Evolutionary conservation across 2,888 invertebrate genomes (phyloP), one percentile per base, ranked within the genome.

Genomic region (Himalopsyche japonica): DNA sequence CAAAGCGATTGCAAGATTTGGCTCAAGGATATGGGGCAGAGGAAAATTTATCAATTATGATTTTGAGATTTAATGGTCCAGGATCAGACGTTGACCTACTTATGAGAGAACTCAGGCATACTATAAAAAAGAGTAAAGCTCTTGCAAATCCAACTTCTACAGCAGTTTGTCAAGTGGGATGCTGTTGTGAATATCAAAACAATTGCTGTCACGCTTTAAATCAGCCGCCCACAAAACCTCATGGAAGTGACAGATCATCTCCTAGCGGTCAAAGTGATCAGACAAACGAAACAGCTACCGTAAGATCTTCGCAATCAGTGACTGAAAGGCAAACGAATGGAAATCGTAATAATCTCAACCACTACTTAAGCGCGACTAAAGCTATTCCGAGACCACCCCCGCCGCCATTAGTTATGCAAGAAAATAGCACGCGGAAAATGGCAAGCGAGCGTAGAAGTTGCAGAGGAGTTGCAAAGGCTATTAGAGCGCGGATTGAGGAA

Each of bases 21-120:
- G 97, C 97, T 0, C 97, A 97, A 90, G 97, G 97, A 87, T 98
- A 98, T 89, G 98, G 98, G 0, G 96, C 96, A 3, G 96, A 96
- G 88, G 97, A 97, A 87, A 98, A 98, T 89, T 91, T 98, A 79
- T 97, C 97, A 87, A 94, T 98, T 3, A 93, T 98, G 85, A 96
- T 98, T 0, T 94, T 98, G 20, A 93, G 96, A 84, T 95, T 97
- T 88, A 95, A 95, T 85, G 93, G 94, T 70, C 91, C 94, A 0
- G 93, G 94, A 79, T 93, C 94, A 6, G 96, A 95, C 88, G 96
- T 96, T 0, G 96, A 96, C 89, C 92, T 95, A 86, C 90, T 97
- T 32, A 96, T 96, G 93, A 92, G 95, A 81, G 97, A 97, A 88
- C 90, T 97, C 6, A 92, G 96, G 77, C 96, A 96, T 88, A 96